Conservation (phyloP, 2,797 vertebrate species). For the Avahi laniger region DNA sequence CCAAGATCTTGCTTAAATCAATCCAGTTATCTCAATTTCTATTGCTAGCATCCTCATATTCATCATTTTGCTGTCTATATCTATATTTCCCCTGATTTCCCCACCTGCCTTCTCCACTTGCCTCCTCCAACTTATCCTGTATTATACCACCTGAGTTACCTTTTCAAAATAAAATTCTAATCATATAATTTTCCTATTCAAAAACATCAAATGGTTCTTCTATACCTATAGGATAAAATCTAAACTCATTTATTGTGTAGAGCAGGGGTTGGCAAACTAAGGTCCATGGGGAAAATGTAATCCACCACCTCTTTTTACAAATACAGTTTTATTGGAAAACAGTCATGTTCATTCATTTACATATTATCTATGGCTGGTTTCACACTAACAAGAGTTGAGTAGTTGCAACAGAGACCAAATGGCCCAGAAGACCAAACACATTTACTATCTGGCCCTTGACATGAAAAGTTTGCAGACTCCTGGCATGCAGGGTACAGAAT, state of each 20-base stretch:
- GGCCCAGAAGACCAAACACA: background rate
- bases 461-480: background rate
- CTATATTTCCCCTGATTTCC: background rate
- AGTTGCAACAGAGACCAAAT: background rate
- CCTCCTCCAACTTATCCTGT: background rate
- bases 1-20: background rate
- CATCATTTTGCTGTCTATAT: background rate
- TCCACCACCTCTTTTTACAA: background rate
- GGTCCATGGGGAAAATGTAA: background rate
- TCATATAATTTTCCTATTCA: background rate
- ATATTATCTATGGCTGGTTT: slow-evolving; percentile 1
- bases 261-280: background rate
- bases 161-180: slow-evolving; percentile 27
- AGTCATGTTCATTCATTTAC: background rate
- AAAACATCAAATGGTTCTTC: background rate
- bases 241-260: background rate
- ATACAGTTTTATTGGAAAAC: slow-evolving; percentile 22
- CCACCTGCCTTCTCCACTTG: background rate
- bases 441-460: background rate
- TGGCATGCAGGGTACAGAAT: background rate
- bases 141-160: background rate
- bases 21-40: background rate
- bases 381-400: background rate
- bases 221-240: background rate
- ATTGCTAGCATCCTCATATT: background rate